Conservation (phyloP, 2,888 invertebrate species). For the Cordylochernes scorpioides region DNA sequence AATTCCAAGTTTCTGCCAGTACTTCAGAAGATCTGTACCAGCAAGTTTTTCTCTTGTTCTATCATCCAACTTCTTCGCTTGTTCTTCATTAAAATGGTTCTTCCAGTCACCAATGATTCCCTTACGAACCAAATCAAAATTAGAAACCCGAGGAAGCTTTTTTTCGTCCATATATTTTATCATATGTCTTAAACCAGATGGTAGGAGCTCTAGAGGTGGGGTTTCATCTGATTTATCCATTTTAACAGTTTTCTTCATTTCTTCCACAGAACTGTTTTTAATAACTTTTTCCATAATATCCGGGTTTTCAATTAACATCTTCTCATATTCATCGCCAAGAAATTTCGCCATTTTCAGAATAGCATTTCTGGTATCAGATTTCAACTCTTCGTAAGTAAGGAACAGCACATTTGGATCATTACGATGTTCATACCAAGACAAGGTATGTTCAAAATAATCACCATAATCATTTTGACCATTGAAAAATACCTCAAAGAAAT, state of each 20-base stretch:
- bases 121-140: constrained; percentile 12
- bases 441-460: constrained; percentile 10
- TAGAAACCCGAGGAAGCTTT: too few relatives aligned
- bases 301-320: background rate
- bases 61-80: constrained; percentile 6
- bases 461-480: constrained; percentile 18
- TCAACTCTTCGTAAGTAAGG: constrained; percentile 23
- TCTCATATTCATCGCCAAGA: constrained; percentile 9
- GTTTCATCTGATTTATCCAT: too few relatives aligned
- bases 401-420: constrained; percentile 19
- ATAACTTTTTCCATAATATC: background rate
- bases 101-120: constrained; percentile 24
- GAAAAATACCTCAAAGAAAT: constrained; percentile 22
- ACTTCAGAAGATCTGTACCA: constrained; percentile 7
- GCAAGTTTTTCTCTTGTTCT: constrained; percentile 6
- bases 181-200: background rate
- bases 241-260: too few relatives aligned
- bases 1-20: too few relatives aligned
- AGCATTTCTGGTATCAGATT: constrained; percentile 13
- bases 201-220: too few relatives aligned
- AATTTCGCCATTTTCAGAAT: constrained; percentile 14
- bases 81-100: constrained; percentile 19
- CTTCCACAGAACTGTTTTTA: background rate
- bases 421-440: constrained; percentile 12
- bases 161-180: too few relatives aligned